phyloP scores from a whole-genome alignment of 2,113 vertebrate genomes.

The Oceanites oceanicus region DNA sequence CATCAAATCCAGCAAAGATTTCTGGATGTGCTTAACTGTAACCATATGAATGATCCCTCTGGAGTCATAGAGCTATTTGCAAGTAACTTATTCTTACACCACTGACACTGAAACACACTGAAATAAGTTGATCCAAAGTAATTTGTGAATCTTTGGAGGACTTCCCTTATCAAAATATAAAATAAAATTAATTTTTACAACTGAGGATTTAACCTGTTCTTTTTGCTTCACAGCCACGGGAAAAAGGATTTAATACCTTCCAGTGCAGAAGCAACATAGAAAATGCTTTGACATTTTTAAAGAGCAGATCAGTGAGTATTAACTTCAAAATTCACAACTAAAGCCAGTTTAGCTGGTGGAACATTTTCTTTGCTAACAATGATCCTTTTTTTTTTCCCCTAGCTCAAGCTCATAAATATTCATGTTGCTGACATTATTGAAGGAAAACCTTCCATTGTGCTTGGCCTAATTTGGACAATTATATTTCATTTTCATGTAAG shows the following conservation, averaged over 20 bases:
- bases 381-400: neutral
- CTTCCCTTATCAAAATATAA: neutral
- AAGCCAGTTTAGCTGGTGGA: neutral
- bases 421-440: constrained; percentile 93
- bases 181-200: neutral
- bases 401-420: constrained; percentile 98
- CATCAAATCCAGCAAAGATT: neutral
- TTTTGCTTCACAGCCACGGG: constrained; percentile 80
- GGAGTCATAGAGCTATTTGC: neutral
- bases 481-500: constrained; percentile 97
- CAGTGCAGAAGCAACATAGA: constrained; percentile 93
- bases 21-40: neutral
- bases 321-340: neutral
- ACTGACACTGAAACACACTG: neutral
- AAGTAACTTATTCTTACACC: neutral
- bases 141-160: neutral
- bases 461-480: constrained; percentile 95
- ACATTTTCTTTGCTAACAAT: constrained; percentile 44
- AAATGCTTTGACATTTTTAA: constrained; percentile 88
- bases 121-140: neutral
- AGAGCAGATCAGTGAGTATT: constrained; percentile 86
- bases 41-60: neutral
- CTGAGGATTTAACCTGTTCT: neutral
- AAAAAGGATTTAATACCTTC: constrained; percentile 87
- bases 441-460: constrained; percentile 94